Evolutionary conservation across 2,113 vertebrate genomes (phyloP).

Genomic region (Platysteira castanea): DNA sequence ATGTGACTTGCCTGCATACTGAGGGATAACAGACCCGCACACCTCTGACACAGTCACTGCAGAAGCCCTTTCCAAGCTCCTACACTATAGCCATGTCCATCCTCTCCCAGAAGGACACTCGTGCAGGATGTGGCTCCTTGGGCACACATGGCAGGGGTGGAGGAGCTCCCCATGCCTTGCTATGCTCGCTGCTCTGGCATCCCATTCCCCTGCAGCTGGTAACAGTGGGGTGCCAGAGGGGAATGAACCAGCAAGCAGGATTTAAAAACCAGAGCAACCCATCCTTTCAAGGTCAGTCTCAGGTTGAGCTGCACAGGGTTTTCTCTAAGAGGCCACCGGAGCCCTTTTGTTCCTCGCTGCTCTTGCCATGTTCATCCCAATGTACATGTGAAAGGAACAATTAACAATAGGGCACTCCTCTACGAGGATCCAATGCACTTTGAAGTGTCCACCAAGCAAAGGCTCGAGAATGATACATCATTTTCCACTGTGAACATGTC

Average conservation of each 20-base stretch:
- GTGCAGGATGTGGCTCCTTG: background rate
- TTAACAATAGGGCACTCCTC: slow-evolving; percentile 84
- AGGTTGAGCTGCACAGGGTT: slow-evolving; percentile 70
- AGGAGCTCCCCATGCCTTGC: background rate
- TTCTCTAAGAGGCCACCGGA: slow-evolving; percentile 71
- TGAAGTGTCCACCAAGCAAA: slow-evolving; percentile 79
- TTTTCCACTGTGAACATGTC: slow-evolving; percentile 73
- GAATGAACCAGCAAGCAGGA: background rate
- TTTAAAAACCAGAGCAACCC: slow-evolving; percentile 60
- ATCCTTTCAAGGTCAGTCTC: slow-evolving; percentile 71
- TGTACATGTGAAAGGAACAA: slow-evolving; percentile 86
- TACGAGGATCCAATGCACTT: slow-evolving; percentile 77
- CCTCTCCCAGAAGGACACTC: background rate
- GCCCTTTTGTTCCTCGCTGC: slow-evolving; percentile 78
- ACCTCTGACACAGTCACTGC: background rate
- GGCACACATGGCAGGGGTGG: background rate
- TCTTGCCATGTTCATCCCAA: slow-evolving; percentile 80
- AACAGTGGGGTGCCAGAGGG: background rate
- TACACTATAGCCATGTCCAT: background rate
- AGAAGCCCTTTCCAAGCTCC: background rate
- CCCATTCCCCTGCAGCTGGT: slow-evolving; percentile 27
- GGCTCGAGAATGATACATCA: slow-evolving; percentile 76
- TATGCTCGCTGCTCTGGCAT: background rate
- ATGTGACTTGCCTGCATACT: background rate
- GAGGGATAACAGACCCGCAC: background rate